These are phyloP conservation scores for Laspeyria flexula DNA, from an alignment of 2,888 invertebrate genomes.

Conservation along the genomic window DNA sequence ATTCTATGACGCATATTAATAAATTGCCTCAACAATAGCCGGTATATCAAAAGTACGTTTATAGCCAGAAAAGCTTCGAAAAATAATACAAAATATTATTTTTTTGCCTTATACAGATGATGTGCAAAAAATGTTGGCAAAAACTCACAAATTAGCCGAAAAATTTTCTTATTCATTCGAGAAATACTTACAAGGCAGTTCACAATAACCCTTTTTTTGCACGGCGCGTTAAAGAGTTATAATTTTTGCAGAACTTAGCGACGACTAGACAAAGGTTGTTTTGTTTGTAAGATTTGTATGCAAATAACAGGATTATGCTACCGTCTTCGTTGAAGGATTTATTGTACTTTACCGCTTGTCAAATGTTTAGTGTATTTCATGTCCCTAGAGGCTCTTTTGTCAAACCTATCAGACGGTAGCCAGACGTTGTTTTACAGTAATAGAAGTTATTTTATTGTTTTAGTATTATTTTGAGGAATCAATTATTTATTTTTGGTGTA, in stretches of 20 bases:
- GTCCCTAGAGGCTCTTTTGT: conserved; percentile 64
- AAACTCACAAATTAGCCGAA: conserved; percentile 55
- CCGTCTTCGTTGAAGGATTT: conserved; percentile 68
- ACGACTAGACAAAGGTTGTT: conserved; percentile 61
- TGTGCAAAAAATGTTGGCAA: conserved; percentile 37
- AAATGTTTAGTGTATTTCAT: conserved; percentile 49
- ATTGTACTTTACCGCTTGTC: conserved; percentile 55
- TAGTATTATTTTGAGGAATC: neutral
- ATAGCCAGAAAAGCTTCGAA: no score
- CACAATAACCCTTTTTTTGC: conserved; percentile 57
- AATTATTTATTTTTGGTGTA: no score
- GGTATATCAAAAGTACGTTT: no score
- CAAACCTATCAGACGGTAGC: conserved; percentile 60
- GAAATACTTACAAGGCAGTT: conserved; percentile 37
- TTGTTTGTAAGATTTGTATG: conserved; percentile 77
- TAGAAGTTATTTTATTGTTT: conserved; percentile 13
- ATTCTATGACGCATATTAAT: no score
- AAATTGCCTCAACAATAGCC: no score
- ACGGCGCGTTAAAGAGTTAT: conserved; percentile 73
- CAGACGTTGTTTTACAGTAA: conserved; percentile 24
- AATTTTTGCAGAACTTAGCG: conserved; percentile 61
- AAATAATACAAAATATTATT: no score
- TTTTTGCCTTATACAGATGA: conserved; percentile 27
- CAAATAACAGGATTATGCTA: conserved; percentile 84
- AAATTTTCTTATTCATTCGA: conserved; percentile 43